Base-by-base conservation (phyloP, 2,797 vertebrate genomes). In the Alosa sapidissima region DNA sequence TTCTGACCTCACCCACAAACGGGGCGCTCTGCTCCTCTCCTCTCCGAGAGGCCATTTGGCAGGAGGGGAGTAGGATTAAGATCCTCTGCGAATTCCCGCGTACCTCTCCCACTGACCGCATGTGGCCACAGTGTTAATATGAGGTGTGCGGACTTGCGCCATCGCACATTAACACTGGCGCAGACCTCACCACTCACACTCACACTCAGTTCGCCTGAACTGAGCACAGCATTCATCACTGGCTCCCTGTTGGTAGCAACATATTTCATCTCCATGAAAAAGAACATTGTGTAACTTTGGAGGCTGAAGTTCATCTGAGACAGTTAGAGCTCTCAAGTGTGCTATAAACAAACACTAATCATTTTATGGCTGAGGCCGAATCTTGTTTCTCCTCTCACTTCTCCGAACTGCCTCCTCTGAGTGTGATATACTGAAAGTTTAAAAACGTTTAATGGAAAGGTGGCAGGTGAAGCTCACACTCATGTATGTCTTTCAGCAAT, bases 291-390 rank as follows among this genome's bases (percentile, higher is more conserved):
- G 58, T 24, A 62, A 62, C 21, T 24, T 41, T 62, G n/a, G 58
- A 62, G 58, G 58, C 58, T 62, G 13, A 62, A n/a, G 58, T 62
- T 62, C 58, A 24, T 62, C 58, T 62, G 58, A 62, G 58, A 62
- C 58, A 62, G 58, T 24, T 6, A 9, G 58, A 8, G n/a, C 58
- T 62, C 58, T 24, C 58, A 62, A 10, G n/a, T 6, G n/a, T 6
- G 58, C n/a, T 24, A 62, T 62, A 24, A 62, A 62, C 58, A 62
- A 62, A 62, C 58, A 62, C n/a, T 24, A 62, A 24, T 62, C 58
- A 24, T 62, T 62, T 62, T 62, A 62, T 24, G 58, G 58, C 58
- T 62, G 58, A 45, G 16, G 36, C 16, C 5, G 72, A 19, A 45
- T 21, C 72, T 78, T 78, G 72, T 19, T 24, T 24, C 41, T 41